Base-by-base conservation (phyloP, 2,888 invertebrate genomes). In the Tineola bisselliella region DNA sequence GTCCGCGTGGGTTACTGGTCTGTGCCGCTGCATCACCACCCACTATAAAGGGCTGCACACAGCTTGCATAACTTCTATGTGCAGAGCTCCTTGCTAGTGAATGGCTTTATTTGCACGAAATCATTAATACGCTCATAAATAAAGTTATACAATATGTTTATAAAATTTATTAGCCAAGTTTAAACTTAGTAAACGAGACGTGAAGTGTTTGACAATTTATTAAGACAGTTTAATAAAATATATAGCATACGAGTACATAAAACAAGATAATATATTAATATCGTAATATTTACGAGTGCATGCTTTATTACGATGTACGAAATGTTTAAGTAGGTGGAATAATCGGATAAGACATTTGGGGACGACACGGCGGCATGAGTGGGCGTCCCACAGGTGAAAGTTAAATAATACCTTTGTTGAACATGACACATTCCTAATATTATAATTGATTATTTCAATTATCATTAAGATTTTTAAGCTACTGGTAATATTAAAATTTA, bases 1-100 rank as follows among this genome's bases (percentile, higher is more conserved):
- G 69, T 38, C 38, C 68, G 73, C 73, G 75, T 72, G 74, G 72
- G 75, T 72, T 38, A 38, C 38, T 69, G 70, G 64, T 66, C 68
- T 59, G 62, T 70, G 68, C 66, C 38, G 38, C 38, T 38, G 38
- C 38, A 38, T 38, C 10, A 68, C 67, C 66, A 67, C 65, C 67
- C 66, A 68, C 68, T 65, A 8, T 15, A 48, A 15, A 48, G 13
- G 11, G n/a, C 15, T 48, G 48, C 48, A 48, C 10, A 48, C 6
- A 48, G 8, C 15, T 48, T 48, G 15, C 48, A 48, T 5, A 48
- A 18, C 15, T 8, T n/a, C 48, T 17, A n/a, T 48, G n/a, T 48
- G 15, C 15, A 15, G 10, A 48, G 6, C 15, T 48, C 15, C 15
- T 48, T n/a, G 48, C n/a, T 11, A 13, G 48, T 10, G n/a, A 48